A percentile compares a stretch with the other conserved stretches of the same genome.
Evolutionary conservation across 1,140 invertebrate genomes (phyloP).

Genomic region (Drosophila pruinosa): DNA sequence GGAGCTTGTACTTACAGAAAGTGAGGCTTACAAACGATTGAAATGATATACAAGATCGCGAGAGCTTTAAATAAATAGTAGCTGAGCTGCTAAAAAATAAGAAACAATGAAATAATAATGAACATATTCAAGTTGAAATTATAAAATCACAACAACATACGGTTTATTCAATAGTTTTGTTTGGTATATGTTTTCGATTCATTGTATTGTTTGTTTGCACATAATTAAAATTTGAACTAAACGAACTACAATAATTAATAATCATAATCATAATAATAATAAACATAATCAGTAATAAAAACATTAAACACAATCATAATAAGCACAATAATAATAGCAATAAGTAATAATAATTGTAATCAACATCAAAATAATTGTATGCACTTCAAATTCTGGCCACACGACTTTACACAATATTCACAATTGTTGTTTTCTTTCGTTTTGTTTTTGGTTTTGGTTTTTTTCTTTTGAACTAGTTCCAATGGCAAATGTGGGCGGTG

Average conservation of each 20-base stretch:
- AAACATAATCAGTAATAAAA: constrained; percentile 57
- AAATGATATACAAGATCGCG: constrained; percentile 6
- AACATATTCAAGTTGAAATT: constrained; percentile 25
- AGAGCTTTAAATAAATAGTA: constrained; percentile 10
- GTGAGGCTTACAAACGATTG: constrained; percentile 11
- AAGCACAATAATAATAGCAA: constrained; percentile 34
- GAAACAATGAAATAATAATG: neutral
- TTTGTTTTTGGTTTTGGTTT: neutral
- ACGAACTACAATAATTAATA: constrained; percentile 48
- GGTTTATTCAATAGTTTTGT: constrained; percentile 63
- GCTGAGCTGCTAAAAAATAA: constrained; percentile 24
- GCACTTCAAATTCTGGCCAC: constrained; percentile 24
- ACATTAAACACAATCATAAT: constrained; percentile 46
- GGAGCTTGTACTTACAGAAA: constrained; percentile 29
- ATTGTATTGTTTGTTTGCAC: constrained; percentile 16
- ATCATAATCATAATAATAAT: constrained; percentile 37
- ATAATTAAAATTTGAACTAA: constrained; percentile 56
- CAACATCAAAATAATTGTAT: constrained; percentile 59
- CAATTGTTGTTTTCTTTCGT: constrained; percentile 3
- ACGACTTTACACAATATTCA: constrained; percentile 26
- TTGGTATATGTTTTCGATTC: constrained; percentile 25
- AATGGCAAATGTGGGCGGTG: constrained; percentile 33
- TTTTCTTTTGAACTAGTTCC: constrained; percentile 18
- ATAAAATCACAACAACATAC: constrained; percentile 73
- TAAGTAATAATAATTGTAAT: constrained; percentile 35